Percentiles rank a stretch among this genome's conserved stretches.
These are phyloP conservation scores for Pygathrix nemaeus DNA, from an alignment of 2,113 vertebrate genomes.

Conservation along the genomic window DNA sequence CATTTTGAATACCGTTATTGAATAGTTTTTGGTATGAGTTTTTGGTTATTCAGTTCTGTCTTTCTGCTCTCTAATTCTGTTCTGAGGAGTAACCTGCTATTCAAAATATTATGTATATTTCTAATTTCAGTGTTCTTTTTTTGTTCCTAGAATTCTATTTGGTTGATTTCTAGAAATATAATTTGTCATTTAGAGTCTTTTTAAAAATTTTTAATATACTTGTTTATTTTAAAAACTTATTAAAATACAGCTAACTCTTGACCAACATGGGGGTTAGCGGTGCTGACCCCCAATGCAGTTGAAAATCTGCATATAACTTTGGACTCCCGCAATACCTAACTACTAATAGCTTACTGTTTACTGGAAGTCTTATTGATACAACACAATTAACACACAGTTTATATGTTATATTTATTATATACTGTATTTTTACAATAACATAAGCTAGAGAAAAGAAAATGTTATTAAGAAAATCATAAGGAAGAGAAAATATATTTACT, in stretches of 20 bases:
- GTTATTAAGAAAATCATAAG: background rate
- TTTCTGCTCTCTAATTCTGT: background rate
- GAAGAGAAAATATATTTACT: background rate
- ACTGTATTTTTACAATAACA: background rate
- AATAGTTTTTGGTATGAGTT: background rate
- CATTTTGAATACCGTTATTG: background rate
- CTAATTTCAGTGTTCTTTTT: background rate
- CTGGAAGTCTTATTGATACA: background rate
- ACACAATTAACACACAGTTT: background rate
- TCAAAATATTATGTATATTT: background rate
- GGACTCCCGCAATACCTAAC: background rate
- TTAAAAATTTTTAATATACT: background rate
- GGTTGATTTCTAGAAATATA: background rate
- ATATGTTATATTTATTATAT: background rate
- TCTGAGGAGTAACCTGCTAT: background rate
- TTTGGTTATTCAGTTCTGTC: background rate
- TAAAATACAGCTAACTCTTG: background rate
- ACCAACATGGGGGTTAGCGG: background rate
- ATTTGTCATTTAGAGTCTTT: background rate
- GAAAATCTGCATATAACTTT: background rate
- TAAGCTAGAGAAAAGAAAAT: background rate
- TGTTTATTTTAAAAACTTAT: background rate
- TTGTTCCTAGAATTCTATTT: background rate
- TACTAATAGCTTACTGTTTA: background rate
- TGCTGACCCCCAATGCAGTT: background rate